Evolutionary conservation across 2,113 vertebrate genomes (phyloP), one percentile per base, ranked within the genome.

Genomic region (Rhea pennata): DNA sequence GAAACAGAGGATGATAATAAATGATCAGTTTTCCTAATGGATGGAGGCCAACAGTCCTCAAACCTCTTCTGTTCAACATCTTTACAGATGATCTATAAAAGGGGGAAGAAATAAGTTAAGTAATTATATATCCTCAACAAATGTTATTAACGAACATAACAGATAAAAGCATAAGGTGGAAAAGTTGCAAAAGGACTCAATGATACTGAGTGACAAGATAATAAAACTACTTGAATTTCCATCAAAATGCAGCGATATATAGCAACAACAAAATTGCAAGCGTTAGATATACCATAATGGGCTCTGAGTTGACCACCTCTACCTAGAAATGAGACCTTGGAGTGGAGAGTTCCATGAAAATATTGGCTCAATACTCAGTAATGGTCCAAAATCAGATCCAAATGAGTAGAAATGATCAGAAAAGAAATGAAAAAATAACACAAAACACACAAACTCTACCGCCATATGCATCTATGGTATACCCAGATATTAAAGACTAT

Each of bases 31-130:
- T 69, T 94, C 76, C 65, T 74, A 77, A 81, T 12, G 95, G 92
- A 88, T 46, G 39, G 65, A 67, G 69, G 76, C 72, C 86, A 96
- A 54, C 15, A 88, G 46, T 13, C 27, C 56, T 94, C 67, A 86
- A 10, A 79, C 53, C 16, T 16, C 61, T 73, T 44, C 90, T 86
- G 67, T 20, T 70, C 36, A 88, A 15, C 21, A 54, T 88, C 54
- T 74, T 92, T 59, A 74, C 6, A 24, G 40, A 76, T 40, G 23
- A 70, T 31, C 8, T 59, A 51, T 50, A 46, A 67, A 53, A 73
- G 8, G 5, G 4, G 5, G 61, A 16, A 23, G 61, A 16, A 23
- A 36, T 15, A 66, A 72, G 36, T 16, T 46, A 84, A 90, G 44
- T 7, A 4, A n/a, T 36, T 36, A 36, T 36, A 36, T 36, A 36